A percentile compares a stretch with the other conserved stretches of the same genome.
phyloP scores from a whole-genome alignment of 2,113 vertebrate species.

The Vireo altiloquus region DNA sequence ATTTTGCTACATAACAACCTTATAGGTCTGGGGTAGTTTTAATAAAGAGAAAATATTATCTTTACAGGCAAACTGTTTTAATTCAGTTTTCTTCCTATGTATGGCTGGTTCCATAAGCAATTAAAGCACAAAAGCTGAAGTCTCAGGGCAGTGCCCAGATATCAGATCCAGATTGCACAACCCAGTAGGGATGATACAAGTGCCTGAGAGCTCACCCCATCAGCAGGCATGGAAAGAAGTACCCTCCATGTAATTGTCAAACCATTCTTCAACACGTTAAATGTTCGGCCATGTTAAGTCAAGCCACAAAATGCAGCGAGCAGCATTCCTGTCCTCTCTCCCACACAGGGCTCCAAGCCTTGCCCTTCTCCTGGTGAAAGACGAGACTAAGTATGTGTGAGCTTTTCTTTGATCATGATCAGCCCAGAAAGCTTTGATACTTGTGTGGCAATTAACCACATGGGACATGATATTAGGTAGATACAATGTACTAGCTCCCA shows the following conservation, averaged over 20 bases:
- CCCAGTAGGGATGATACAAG: neutral
- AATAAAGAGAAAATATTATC: neutral
- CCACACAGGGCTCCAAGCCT: neutral
- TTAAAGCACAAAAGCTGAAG: neutral
- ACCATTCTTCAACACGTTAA: neutral
- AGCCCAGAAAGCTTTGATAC: neutral
- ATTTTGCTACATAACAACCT: neutral
- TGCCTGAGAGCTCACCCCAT: neutral
- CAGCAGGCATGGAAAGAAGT: neutral
- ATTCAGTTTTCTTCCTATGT: neutral
- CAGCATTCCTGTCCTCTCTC: neutral
- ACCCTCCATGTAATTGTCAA: neutral
- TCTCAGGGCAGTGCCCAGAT: neutral
- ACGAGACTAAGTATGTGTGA: neutral
- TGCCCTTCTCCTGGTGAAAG: neutral
- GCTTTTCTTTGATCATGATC: neutral
- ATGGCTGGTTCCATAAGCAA: neutral
- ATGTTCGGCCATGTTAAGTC: neutral
- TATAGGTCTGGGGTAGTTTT: neutral
- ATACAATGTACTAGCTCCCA: neutral
- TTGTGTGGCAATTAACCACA: neutral
- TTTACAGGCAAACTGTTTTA: neutral
- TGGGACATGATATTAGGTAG: neutral
- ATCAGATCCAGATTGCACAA: neutral
- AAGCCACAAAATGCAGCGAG: neutral